phyloP scores from a whole-genome alignment of 1,140 invertebrate genomes.

The Solenopsis fugax region DNA sequence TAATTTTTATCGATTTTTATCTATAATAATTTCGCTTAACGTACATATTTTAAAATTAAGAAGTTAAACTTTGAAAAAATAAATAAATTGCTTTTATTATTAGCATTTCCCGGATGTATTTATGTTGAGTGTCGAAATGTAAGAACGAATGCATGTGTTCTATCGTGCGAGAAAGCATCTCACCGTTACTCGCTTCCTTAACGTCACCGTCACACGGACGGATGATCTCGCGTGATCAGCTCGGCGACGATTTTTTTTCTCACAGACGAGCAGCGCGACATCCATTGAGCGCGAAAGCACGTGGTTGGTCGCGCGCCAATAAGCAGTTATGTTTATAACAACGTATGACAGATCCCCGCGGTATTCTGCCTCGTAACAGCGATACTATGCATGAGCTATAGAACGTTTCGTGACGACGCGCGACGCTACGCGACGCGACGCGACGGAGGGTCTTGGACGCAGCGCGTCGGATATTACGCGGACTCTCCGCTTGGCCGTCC shows the following conservation, averaged over 20 bases:
- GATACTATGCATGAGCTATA: constrained; percentile 69
- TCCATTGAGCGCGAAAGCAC: constrained; percentile 76
- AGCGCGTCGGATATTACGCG: constrained; percentile 55
- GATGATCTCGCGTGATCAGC: constrained; percentile 14
- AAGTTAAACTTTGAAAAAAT: not conserved
- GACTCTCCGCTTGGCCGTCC: constrained; percentile 54
- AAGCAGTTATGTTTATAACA: constrained; percentile 79
- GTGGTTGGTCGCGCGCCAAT: constrained; percentile 77
- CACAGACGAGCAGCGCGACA: constrained; percentile 15
- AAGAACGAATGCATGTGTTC: not conserved
- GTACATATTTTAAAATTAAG: not conserved
- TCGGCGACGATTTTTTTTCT: constrained; percentile 45
- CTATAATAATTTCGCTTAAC: not conserved
- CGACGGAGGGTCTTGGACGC: constrained; percentile 35
- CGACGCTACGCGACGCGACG: constrained; percentile 60
- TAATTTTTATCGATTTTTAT: not conserved
- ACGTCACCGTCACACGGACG: not conserved
- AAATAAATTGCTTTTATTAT: not conserved
- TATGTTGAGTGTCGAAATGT: not conserved
- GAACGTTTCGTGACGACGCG: constrained; percentile 51
- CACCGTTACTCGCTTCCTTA: not conserved
- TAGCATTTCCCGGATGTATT: not conserved
- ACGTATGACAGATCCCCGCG: constrained; percentile 70
- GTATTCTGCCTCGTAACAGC: constrained; percentile 76
- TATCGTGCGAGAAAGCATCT: not conserved